Evolutionary conservation across 2,113 vertebrate species (phyloP).

Genomic region (Dasyprocta punctata): DNA sequence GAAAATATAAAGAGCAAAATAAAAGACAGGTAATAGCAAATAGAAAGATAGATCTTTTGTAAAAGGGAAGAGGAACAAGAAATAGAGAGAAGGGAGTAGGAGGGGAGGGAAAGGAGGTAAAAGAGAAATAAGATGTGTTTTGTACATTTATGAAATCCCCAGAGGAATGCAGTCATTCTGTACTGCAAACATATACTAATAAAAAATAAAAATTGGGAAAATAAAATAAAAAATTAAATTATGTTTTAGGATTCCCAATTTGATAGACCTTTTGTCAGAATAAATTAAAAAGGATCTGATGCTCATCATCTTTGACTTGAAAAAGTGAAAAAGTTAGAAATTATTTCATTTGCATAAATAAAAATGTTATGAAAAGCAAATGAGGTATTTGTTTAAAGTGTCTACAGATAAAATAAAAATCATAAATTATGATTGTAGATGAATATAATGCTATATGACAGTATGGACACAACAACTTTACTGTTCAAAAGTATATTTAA

Average conservation of each 20-base stretch:
- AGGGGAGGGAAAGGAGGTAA: no score
- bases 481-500: neutral
- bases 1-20: neutral
- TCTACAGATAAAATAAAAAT: slow-evolving; percentile 3
- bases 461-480: neutral
- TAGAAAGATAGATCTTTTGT: neutral
- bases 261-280: neutral
- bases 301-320: slow-evolving; percentile 19
- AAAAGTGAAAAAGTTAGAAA: neutral
- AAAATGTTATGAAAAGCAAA: neutral
- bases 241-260: neutral
- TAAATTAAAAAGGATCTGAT: neutral
- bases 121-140: neutral
- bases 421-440: neutral
- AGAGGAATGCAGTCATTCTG: neutral
- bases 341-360: slow-evolving; percentile 16
- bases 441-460: neutral
- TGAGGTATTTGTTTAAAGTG: slow-evolving; percentile 3
- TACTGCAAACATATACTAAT: neutral
- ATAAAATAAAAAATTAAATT: slow-evolving; percentile 22
- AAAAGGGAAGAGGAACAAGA: neutral
- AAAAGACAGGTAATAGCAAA: neutral
- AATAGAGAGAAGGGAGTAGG: neutral
- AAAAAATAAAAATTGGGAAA: neutral
- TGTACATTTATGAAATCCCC: neutral